These are phyloP conservation scores for Arothron firmamentum DNA, from an alignment of 2,113 vertebrate species.

Conservation along the genomic window DNA sequence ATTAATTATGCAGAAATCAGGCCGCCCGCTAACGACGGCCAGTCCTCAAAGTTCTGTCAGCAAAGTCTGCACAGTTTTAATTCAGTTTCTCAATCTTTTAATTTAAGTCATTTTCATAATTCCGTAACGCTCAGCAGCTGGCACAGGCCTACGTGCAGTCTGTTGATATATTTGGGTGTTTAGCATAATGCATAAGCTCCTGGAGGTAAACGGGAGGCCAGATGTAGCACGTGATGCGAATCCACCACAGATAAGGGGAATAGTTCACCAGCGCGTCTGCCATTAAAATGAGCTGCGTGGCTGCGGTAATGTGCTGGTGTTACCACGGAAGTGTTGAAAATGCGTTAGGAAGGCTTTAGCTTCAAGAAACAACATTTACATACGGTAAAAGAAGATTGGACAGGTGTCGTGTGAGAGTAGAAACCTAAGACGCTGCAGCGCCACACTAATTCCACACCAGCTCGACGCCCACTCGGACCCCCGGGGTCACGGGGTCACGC, in stretches of 20 bases:
- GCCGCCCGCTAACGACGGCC: too few species aligned
- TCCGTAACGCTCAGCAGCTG: constrained; percentile 50
- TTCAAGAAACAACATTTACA: too few species aligned
- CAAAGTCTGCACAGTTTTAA: constrained; percentile 27
- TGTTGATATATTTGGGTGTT: constrained; percentile 43
- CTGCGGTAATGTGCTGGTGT: background rate
- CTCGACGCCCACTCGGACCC: too few species aligned
- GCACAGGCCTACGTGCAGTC: constrained; percentile 31
- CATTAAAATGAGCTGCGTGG: constrained; percentile 8
- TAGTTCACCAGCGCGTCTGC: constrained; percentile 9
- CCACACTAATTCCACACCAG: too few species aligned
- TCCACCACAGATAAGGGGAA: constrained; percentile 16
- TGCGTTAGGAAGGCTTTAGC: too few species aligned
- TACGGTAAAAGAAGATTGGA: too few species aligned
- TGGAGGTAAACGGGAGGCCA: constrained; percentile 42
- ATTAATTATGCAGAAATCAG: background rate
- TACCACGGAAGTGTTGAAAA: background rate
- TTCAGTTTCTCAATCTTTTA: constrained; percentile 16
- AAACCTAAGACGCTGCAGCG: too few species aligned
- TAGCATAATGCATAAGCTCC: constrained; percentile 50
- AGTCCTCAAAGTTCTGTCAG: constrained; percentile 21
- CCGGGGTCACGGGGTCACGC: too few species aligned
- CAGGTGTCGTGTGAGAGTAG: too few species aligned
- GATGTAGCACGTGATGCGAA: constrained; percentile 49
- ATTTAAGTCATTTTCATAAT: constrained; percentile 50